Evolutionary conservation across 2,888 invertebrate species (phyloP).

Genomic region (Phrixothrix hirtus): DNA sequence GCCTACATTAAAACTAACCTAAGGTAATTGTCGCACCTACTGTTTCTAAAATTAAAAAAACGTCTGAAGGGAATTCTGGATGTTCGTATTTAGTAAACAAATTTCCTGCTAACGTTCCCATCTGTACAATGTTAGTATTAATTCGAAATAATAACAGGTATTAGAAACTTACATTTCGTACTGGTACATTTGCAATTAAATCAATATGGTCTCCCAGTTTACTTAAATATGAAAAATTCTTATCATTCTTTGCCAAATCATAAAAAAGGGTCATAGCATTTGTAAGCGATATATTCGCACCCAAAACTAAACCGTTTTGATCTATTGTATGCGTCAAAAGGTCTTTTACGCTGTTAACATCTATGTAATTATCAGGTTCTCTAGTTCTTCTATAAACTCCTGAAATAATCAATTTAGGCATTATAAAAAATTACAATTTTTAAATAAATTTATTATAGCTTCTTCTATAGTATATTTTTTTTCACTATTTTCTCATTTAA

Average conservation of each 20-base stretch:
- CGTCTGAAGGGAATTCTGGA: slow-evolving; percentile 73
- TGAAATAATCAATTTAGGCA: too few relatives aligned
- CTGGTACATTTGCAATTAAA: slow-evolving; percentile 70
- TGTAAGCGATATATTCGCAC: slow-evolving; percentile 65
- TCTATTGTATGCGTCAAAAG: slow-evolving; percentile 56
- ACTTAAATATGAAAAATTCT: slow-evolving; percentile 63
- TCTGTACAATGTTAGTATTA: slow-evolving; percentile 54
- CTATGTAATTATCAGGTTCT: slow-evolving; percentile 64
- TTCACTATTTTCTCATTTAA: too few relatives aligned
- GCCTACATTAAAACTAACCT: slow-evolving; percentile 29
- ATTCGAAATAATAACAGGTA: too few relatives aligned
- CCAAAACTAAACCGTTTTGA: slow-evolving; percentile 60
- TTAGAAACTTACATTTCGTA: slow-evolving; percentile 64
- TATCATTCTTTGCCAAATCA: slow-evolving; percentile 48
- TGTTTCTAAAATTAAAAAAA: slow-evolving; percentile 67
- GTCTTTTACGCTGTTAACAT: slow-evolving; percentile 64
- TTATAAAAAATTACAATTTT: too few relatives aligned
- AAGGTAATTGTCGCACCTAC: slow-evolving; percentile 60
- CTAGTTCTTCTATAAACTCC: slow-evolving; percentile 55
- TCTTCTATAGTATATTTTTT: neutral
- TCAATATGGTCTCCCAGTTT: slow-evolving; percentile 67
- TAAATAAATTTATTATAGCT: neutral
- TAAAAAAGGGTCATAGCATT: slow-evolving; percentile 60
- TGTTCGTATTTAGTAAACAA: slow-evolving; percentile 69
- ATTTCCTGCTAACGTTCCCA: slow-evolving; percentile 76